These are phyloP conservation scores for Mastacembelus armatus DNA, from an alignment of 2,797 vertebrate species.

Conservation along the genomic window DNA sequence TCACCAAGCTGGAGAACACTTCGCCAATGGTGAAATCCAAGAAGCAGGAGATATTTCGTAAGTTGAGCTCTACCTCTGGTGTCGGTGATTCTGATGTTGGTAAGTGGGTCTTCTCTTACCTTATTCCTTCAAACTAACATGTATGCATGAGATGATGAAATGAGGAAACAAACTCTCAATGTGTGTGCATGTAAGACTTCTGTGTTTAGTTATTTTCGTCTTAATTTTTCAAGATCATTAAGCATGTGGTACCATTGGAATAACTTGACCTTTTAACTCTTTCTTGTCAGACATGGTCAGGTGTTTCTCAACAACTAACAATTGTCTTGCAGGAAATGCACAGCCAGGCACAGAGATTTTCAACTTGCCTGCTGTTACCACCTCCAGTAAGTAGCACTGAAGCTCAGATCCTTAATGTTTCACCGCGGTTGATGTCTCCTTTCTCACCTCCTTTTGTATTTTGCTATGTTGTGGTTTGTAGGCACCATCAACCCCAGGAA, in stretches of 20 bases:
- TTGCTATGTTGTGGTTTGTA: conserved; percentile 69
- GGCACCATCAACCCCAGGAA: conserved; percentile 92
- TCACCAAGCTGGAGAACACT: conserved; percentile 98
- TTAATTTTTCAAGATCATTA: conserved; percentile 5
- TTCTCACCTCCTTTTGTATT: conserved; percentile 14
- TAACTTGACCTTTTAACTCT: background rate
- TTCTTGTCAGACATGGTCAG: conserved; percentile 7
- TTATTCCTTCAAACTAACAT: conserved; percentile 34
- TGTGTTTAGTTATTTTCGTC: background rate
- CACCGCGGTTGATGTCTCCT: background rate
- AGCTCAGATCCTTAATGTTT: background rate
- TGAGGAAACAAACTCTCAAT: conserved; percentile 3
- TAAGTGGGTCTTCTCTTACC: conserved; percentile 85
- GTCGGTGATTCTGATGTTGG: conserved; percentile 96
- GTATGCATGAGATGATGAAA: conserved; percentile 17
- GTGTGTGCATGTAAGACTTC: conserved; percentile 11
- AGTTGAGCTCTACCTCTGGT: conserved; percentile 97
- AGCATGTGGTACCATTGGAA: conserved; percentile 9
- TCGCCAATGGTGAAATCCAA: conserved; percentile 98
- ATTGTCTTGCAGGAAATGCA: conserved; percentile 88
- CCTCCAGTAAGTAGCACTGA: conserved; percentile 88
- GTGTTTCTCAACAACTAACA: conserved; percentile 14
- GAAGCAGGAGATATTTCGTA: conserved; percentile 99
- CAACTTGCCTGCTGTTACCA: conserved; percentile 97
- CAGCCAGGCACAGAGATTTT: conserved; percentile 99